phyloP scores from a whole-genome alignment of 2,113 vertebrate genomes.

The cattle (Bos taurus) region DNA sequence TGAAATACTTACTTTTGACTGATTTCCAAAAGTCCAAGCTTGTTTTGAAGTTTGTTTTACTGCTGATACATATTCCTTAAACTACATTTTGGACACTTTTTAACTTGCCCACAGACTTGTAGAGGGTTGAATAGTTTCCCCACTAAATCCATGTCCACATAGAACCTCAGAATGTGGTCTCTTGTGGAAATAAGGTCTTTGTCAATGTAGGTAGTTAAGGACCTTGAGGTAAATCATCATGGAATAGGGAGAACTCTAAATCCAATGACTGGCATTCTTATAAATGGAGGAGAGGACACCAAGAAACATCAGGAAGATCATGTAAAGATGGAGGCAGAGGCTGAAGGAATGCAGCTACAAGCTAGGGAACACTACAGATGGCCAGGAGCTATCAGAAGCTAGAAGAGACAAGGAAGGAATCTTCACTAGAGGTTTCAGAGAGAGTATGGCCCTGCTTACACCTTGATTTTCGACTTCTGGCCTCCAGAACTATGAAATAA shows the following conservation, averaged over 20 bases:
- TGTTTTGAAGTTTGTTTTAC: neutral
- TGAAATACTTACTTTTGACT: neutral
- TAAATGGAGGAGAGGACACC: neutral
- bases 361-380: rapidly evolving
- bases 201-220: neutral
- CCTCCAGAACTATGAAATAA: neutral
- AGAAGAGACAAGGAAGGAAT: neutral
- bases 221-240: neutral
- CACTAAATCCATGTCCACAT: neutral
- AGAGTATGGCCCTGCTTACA: rapidly evolving
- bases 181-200: neutral
- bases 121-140: neutral
- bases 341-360: neutral
- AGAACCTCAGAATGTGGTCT: neutral
- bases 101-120: neutral
- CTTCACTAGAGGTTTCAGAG: neutral
- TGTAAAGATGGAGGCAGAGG: neutral
- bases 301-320: rapidly evolving
- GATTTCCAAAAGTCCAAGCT: neutral
- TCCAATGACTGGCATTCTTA: neutral
- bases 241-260: neutral
- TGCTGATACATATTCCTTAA: neutral
- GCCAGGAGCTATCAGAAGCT: neutral
- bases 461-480: neutral
- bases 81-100: neutral